Evolutionary conservation across 2,888 invertebrate genomes (phyloP), one percentile per base, ranked within the genome.

Genomic region (Stenoptilia bipunctidactyla): DNA sequence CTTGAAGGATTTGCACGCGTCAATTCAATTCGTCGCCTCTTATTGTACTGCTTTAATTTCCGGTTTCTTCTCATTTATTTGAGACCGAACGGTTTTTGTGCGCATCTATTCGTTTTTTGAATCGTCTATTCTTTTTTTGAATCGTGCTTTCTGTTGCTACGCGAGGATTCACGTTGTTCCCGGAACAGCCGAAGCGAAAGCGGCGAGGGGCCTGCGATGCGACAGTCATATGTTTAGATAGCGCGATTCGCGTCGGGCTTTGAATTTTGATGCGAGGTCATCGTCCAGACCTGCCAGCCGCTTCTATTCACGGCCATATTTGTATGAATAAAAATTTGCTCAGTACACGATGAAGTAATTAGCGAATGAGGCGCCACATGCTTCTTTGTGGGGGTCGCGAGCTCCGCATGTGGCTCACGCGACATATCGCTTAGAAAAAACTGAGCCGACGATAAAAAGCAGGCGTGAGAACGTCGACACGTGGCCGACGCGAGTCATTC

Each of bases 401-500:
- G 13, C n/a, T n/a, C n/a, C n/a, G 35, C 63, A 80, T 80, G 80
- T 65, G 69, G 58, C 62, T 64, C 76, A 74, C 79, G 76, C 74
- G 75, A 74, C 74, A 66, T 55, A 55, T 49, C 61, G 60, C 56
- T 52, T 58, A 54, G 51, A 67, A 69, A 53, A 66, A 68, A 66
- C 61, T 6, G 2, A 13, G 58, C 55, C 61, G 50, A 59, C 66
- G 68, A 75, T 71, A 79, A 79, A 77, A 79, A 77, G 71, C 64
- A 60, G 42, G 67, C 80, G 82, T 82, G 80, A 80, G 80, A 82
- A 83, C 77, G 50, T 38, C 61, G 72, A 65, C 80, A 80, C 79
- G 82, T 80, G 80, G 73, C n/a, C 73, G 52, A 55, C 64, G 61
- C 59, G 54, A 63, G 64, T 71, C 80, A 82, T 82, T 82, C 82